Evolutionary conservation across 1,140 invertebrate species (phyloP).

Genomic region (Trichonephila clavata): DNA sequence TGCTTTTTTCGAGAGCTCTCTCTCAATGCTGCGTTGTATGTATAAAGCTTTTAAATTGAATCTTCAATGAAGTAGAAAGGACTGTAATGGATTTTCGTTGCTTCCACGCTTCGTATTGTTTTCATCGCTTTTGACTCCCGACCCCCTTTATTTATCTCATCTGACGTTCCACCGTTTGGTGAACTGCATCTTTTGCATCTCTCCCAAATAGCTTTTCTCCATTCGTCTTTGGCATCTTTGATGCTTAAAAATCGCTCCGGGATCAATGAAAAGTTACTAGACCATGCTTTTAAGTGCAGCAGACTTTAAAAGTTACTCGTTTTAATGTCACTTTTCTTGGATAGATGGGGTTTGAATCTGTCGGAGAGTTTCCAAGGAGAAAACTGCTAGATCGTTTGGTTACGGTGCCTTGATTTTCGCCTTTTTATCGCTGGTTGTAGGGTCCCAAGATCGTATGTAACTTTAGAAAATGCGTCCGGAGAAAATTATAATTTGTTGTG

Average conservation of each 20-base stretch:
- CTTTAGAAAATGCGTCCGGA: no score
- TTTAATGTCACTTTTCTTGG: not conserved
- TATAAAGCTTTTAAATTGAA: not conserved
- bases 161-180: not conserved
- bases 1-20: no score
- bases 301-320: not conserved
- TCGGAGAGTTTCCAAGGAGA: no score
- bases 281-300: not conserved
- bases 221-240: not conserved
- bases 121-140: not conserved
- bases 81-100: constrained; percentile 17
- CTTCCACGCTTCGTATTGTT: not conserved
- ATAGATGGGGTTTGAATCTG: not conserved
- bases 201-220: not conserved
- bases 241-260: not conserved
- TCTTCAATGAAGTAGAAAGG: not conserved
- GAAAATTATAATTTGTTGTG: no score
- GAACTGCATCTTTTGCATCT: not conserved
- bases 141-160: not conserved
- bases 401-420: not conserved
- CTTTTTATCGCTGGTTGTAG: no score
- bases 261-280: not conserved
- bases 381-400: not conserved
- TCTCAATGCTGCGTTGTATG: no score
- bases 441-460: no score